Conservation (phyloP, 2,888 invertebrate genomes). For the Tridacna gigas region DNA sequence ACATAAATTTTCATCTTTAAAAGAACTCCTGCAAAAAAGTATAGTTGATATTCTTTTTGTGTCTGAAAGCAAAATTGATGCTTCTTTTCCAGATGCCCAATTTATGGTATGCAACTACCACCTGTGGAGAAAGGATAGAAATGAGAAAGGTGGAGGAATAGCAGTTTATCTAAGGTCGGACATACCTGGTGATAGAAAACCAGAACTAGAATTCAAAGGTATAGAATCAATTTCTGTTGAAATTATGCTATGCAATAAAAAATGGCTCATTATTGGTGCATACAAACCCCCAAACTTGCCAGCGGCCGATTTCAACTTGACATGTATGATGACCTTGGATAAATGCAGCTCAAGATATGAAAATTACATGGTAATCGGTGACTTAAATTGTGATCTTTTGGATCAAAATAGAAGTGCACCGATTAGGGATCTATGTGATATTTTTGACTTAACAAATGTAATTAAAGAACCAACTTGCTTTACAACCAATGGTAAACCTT, state of each 20-base stretch:
- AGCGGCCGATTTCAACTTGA: conserved; percentile 2
- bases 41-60: conserved; percentile 34
- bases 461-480: too few species aligned
- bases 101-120: conserved; percentile 32
- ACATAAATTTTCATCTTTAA: too few species aligned
- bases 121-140: conserved; percentile 33
- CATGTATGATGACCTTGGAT: too few species aligned
- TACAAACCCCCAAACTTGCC: conserved; percentile 37
- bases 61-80: conserved; percentile 46
- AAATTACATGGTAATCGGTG: too few species aligned
- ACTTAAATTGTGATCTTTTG: conserved; percentile 36
- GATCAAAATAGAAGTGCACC: background rate
- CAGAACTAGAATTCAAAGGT: background rate
- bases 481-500: too few species aligned
- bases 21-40: conserved; percentile 24
- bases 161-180: background rate
- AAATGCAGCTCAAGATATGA: too few species aligned
- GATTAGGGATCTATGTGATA: too few species aligned
- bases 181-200: background rate
- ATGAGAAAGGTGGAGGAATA: background rate
- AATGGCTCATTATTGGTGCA: conserved; percentile 36
- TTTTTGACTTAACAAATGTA: too few species aligned
- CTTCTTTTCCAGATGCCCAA: conserved; percentile 41
- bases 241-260: background rate
- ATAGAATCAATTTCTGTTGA: conserved; percentile 6